Evolutionary conservation across 2,113 vertebrate genomes (phyloP).

Genomic region (Sorex araneus): DNA sequence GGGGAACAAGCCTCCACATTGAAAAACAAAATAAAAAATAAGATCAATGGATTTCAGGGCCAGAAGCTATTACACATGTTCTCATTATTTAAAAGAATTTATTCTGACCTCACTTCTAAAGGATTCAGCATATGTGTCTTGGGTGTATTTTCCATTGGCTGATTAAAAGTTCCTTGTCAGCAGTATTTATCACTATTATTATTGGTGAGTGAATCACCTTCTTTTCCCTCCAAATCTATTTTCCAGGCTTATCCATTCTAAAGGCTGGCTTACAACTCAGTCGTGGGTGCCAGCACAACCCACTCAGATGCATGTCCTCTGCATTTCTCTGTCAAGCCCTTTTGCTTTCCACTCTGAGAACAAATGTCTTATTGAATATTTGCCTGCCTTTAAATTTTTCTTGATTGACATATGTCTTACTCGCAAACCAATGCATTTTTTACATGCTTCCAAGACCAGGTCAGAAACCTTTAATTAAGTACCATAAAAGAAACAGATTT

Average conservation of each 20-base stretch:
- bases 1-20: constrained; percentile 40
- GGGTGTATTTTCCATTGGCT: constrained; percentile 76
- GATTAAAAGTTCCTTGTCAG: constrained; percentile 80
- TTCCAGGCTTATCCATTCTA: constrained; percentile 74
- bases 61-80: constrained; percentile 76
- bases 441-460: constrained; percentile 64
- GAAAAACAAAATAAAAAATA: neutral
- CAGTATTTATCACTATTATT: constrained; percentile 83
- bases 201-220: constrained; percentile 78
- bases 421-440: constrained; percentile 73
- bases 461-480: constrained; percentile 69
- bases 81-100: constrained; percentile 73
- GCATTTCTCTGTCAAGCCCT: constrained; percentile 62
- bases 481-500: constrained; percentile 66
- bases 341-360: constrained; percentile 69
- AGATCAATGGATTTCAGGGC: constrained; percentile 38
- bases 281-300: constrained; percentile 54
- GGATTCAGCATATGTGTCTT: constrained; percentile 64
- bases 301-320: constrained; percentile 61
- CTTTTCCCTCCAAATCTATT: constrained; percentile 74
- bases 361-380: constrained; percentile 63
- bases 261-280: constrained; percentile 67
- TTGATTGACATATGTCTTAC: constrained; percentile 79
- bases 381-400: constrained; percentile 67
- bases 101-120: constrained; percentile 79